phyloP scores from a whole-genome alignment of 2,113 vertebrate species.

The Cyphomyrus discorhynchus region DNA sequence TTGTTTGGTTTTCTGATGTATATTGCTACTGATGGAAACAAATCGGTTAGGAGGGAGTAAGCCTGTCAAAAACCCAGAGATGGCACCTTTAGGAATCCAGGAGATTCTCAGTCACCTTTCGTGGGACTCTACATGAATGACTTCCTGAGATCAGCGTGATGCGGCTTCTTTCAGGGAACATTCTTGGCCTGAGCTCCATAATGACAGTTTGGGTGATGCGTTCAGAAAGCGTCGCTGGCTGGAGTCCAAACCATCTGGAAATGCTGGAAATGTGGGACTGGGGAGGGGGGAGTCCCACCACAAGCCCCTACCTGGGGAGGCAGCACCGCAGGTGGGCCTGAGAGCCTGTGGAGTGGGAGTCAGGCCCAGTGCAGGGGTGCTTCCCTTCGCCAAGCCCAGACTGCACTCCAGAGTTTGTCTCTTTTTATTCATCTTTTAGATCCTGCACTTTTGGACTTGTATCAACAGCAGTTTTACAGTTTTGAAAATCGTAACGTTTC shows the following conservation, averaged over 20 bases:
- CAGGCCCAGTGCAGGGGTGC: background rate
- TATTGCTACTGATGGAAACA: background rate
- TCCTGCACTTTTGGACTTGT: background rate
- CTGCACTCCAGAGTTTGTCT: slow-evolving; percentile 37
- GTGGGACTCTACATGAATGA: slow-evolving; percentile 11
- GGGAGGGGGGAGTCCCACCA: slow-evolving; percentile 49
- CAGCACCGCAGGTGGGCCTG: slow-evolving; percentile 60
- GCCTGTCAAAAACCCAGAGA: background rate
- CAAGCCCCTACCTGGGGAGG: slow-evolving; percentile 55
- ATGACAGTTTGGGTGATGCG: slow-evolving; percentile 25
- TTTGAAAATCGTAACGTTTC: background rate
- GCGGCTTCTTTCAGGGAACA: slow-evolving; percentile 24
- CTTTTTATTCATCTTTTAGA: background rate
- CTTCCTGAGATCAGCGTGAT: slow-evolving; percentile 2
- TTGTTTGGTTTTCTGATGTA: background rate
- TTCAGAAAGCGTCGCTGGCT: slow-evolving; percentile 45
- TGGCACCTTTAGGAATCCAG: background rate
- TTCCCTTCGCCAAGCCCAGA: slow-evolving; percentile 51
- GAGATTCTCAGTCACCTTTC: background rate
- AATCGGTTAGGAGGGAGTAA: background rate
- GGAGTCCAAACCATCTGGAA: slow-evolving; percentile 60
- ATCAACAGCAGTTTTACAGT: background rate
- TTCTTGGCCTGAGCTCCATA: slow-evolving; percentile 38
- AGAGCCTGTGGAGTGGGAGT: slow-evolving; percentile 55
- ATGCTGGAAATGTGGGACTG: slow-evolving; percentile 42